Evolutionary conservation across 2,888 invertebrate species (phyloP).

Genomic region (Cremastobaeus sp.): DNA sequence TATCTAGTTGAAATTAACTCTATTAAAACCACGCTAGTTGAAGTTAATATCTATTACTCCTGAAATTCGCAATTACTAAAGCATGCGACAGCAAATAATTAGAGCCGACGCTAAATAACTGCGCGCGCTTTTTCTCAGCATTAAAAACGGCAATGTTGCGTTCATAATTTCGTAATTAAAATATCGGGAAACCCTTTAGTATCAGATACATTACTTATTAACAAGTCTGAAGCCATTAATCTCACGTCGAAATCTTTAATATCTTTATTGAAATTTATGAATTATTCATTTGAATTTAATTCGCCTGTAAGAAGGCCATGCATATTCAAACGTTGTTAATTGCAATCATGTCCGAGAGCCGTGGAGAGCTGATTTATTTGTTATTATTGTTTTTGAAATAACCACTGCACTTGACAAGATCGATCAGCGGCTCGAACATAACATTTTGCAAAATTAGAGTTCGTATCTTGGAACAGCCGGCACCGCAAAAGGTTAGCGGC

Average conservation of each 20-base stretch:
- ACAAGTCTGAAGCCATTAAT: constrained; percentile 27
- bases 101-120: too few species aligned
- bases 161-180: constrained; percentile 29
- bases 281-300: constrained; percentile 38
- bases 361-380: constrained; percentile 9
- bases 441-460: too few species aligned
- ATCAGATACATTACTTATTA: constrained; percentile 26
- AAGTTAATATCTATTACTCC: too few species aligned
- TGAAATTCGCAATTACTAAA: too few species aligned
- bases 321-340: constrained; percentile 32
- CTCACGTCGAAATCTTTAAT: constrained; percentile 38
- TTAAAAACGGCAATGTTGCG: constrained; percentile 8
- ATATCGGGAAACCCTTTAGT: constrained; percentile 12
- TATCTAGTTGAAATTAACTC: too few species aligned
- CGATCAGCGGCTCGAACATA: too few species aligned
- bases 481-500: too few species aligned
- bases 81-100: too few species aligned
- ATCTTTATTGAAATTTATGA: constrained; percentile 29
- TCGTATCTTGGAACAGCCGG: too few species aligned
- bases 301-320: constrained; percentile 30
- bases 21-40: too few species aligned
- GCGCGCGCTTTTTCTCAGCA: background rate
- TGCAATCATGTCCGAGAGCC: constrained; percentile 8
- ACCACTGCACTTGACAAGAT: too few species aligned
- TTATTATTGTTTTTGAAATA: too few species aligned